Percentiles rank a stretch among this genome's conserved stretches.
phyloP scores from a whole-genome alignment of 1,140 invertebrate genomes.

The Drepana arcuata region DNA sequence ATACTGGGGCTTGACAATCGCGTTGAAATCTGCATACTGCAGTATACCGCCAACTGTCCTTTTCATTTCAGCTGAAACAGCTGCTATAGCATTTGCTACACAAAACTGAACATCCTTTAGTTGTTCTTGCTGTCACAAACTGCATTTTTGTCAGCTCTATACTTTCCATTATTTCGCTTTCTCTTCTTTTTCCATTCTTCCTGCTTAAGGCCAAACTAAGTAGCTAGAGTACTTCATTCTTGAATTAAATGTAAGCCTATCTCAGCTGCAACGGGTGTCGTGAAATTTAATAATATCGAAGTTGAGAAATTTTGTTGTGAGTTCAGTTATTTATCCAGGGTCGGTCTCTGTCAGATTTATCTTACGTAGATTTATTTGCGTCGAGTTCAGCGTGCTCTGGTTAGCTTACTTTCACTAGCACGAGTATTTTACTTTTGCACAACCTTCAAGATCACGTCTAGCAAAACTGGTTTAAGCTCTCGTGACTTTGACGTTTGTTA shows the following conservation, averaged over 20 bases:
- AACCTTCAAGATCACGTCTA: constrained; percentile 15
- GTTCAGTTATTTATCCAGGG: constrained; percentile 5
- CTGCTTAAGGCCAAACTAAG: not conserved
- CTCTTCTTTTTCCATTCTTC: not conserved
- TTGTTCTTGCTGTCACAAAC: not conserved
- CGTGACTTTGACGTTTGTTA: not conserved
- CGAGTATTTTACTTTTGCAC: constrained; percentile 10
- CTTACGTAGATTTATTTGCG: constrained; percentile 5
- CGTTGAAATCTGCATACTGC: constrained; percentile 20
- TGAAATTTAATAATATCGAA: too few species aligned
- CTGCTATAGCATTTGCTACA: not conserved
- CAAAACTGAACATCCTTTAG: not conserved
- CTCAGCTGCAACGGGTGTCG: not conserved
- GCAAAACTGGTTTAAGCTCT: constrained; percentile 11
- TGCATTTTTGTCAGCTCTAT: not conserved
- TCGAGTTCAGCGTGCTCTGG: constrained; percentile 2
- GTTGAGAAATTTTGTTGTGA: constrained; percentile 4
- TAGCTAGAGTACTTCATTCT: not conserved
- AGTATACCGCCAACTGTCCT: not conserved
- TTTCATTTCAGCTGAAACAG: not conserved
- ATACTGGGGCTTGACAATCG: constrained; percentile 29
- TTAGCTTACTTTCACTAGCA: constrained; percentile 18
- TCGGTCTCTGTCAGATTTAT: constrained; percentile 1
- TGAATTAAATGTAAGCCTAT: not conserved
- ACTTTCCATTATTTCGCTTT: not conserved